Evolutionary conservation across 2,113 vertebrate species (phyloP), one percentile per base, ranked within the genome.

Genomic region (Uropsilus gracilis): DNA sequence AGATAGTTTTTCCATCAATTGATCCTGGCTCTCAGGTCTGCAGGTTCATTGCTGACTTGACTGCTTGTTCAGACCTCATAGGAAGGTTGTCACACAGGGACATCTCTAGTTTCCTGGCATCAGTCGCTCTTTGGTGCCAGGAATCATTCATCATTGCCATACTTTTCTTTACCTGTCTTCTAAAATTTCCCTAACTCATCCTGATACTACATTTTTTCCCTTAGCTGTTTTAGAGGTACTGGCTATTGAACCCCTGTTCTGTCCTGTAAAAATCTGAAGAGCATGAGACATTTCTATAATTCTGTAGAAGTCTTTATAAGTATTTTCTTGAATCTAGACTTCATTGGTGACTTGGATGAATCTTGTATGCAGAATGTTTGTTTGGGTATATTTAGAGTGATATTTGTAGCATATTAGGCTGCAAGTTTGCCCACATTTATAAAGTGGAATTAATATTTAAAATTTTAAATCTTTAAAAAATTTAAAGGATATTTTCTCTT

Each of bases 401-500:
- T 75, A 42, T 26, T 90, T 39, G n/a, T 85, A 13, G 48, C 34
- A 96, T 75, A 71, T 90, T 71, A 76, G 24, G 6, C 77, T 91
- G 46, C 53, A 76, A 14, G 30, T 64, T 89, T 71, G 7, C 32
- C 37, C 12, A 72, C 10, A 72, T 91, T 86, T 71, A 63, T 93
- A 50, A 90, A 84, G 76, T 91, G 39, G 30, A 75, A 26, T 75
- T 53, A 17, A 18, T 18, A 53, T 53, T 53, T 53, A 53, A 53
- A 18, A 53, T 18, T 53, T 53, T 53, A 17, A 53, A 53, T 34
- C n/a, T n/a, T 68, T 8, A 37, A 68, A 68, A 34, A 63, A 63
- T 63, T 64, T 46, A 30, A 71, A 46, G 20, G 53, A 64, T 94
- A 64, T 86, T 95, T 92, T 94, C 30, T 95, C 53, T 82, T 94